A percentile compares a stretch with the other conserved stretches of the same genome.
Evolutionary conservation across 2,113 vertebrate species (phyloP).

Genomic region (Leptocoma aspasia): DNA sequence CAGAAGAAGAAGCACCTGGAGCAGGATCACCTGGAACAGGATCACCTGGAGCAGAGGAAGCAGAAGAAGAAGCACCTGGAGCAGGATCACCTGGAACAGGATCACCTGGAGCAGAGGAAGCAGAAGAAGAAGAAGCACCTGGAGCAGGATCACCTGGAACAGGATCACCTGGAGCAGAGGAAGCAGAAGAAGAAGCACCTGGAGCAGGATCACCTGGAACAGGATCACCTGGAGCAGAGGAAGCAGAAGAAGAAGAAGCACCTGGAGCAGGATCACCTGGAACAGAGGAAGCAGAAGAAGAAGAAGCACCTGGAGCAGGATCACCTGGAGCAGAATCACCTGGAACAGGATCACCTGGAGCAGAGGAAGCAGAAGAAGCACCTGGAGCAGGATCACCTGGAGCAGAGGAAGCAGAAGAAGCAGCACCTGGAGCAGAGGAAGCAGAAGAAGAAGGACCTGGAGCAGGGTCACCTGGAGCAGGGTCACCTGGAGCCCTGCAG

Average conservation of each 20-base stretch:
- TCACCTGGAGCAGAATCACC: not conserved
- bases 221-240: not conserved
- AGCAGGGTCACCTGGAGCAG: not conserved
- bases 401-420: not conserved
- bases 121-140: fast-evolving
- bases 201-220: no score
- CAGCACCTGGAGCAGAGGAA: not conserved
- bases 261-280: not conserved
- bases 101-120: not conserved
- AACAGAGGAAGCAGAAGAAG: not conserved
- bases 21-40: no score
- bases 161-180: not conserved
- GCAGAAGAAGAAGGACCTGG: no score
- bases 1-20: not conserved
- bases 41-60: not conserved
- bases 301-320: no score
- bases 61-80: no score
- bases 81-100: not conserved
- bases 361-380: not conserved
- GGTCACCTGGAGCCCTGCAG: fast-evolving
- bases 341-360: not conserved
- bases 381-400: not conserved
- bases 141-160: not conserved
- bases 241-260: not conserved
- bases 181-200: not conserved